Evolutionary conservation across 2,113 vertebrate species (phyloP), one percentile per base, ranked within the genome.

Genomic region (Elanoides forficatus): DNA sequence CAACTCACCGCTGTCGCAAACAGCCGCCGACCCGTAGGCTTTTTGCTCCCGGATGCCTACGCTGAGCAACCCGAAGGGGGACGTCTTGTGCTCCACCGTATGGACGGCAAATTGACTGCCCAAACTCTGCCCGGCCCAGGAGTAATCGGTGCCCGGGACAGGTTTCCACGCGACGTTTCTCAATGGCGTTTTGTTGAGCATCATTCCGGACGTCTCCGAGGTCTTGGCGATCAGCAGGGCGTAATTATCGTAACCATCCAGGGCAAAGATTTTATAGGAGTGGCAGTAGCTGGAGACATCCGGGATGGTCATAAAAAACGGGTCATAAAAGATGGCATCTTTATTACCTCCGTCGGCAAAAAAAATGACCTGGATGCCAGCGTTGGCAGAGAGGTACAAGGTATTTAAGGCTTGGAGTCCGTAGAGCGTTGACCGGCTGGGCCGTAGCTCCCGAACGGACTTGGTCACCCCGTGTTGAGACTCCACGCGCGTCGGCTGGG

Each of bases 301-400:
- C 2, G 98, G 76, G 36, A 99, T 60, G 63, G 76, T 95, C 40
- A 96, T 97, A 40, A 99, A 96, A 87, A 98, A 98, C 0, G 98
- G 98, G 55, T 98, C 98, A 0, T 97, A 97, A 6, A n/a, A 29
- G 16, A 38, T 6, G 11, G 50, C 4, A 1, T 21, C 91, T 20
- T 81, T 67, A 5, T 15, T 19, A 7, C 96, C 91, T 7, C 98
- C 98, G 0, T 98, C 98, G 9, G 97, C 97, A 14, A 98, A 97
- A 48, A 98, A 81, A 15, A 98, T 86, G 7, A 99, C 98, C 88
- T 98, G 98, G 73, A 99, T 91, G 25, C 98, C 98, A 3, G 93
- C 95, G 55, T 92, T 79, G 66, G 98, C 95, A 2, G 88, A 62
- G 56, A 99, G 95, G 56, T 13, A 93, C 50, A 98, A 65, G 13